These are phyloP conservation scores for Pseudoips prasinana DNA, from an alignment of 2,888 invertebrate genomes.

Conservation along the genomic window DNA sequence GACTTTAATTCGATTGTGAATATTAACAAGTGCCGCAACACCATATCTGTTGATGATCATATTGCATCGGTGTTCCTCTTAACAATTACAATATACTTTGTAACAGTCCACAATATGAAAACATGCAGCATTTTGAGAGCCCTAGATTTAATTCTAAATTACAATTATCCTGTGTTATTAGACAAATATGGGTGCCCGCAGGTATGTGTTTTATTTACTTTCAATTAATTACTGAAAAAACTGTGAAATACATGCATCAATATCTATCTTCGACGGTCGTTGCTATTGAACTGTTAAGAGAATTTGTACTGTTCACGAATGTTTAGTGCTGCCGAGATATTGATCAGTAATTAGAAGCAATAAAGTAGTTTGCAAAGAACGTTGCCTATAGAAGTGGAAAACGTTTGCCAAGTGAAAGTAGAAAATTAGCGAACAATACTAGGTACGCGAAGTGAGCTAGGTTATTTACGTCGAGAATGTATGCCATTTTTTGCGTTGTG, in stretches of 20 bases:
- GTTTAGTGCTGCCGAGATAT: conserved; percentile 9
- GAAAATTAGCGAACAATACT: conserved; percentile 27
- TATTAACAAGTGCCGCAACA: conserved; percentile 21
- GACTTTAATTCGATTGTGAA: conserved; percentile 23
- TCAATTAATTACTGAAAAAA: not conserved
- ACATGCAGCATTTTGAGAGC: conserved; percentile 34
- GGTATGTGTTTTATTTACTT: conserved; percentile 33
- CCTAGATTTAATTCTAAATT: conserved; percentile 42
- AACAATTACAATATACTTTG: conserved; percentile 32
- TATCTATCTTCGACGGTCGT: too few relatives aligned
- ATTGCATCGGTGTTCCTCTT: conserved; percentile 41
- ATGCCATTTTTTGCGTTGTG: too few relatives aligned
- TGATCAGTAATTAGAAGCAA: conserved; percentile 24
- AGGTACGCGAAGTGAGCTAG: conserved; percentile 14
- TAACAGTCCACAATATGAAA: conserved; percentile 44
- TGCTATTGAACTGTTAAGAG: too few relatives aligned
- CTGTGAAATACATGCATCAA: conserved; percentile 24
- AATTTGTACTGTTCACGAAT: too few relatives aligned
- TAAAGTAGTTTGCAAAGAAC: conserved; percentile 22
- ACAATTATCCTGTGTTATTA: conserved; percentile 44
- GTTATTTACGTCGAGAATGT: conserved; percentile 42
- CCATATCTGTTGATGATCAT: conserved; percentile 27
- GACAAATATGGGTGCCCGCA: conserved; percentile 33
- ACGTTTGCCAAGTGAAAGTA: conserved; percentile 47
- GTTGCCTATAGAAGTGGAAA: conserved; percentile 29